These are phyloP conservation scores for Terebella lapidaria DNA, from an alignment of 2,888 invertebrate genomes.

Conservation along the genomic window DNA sequence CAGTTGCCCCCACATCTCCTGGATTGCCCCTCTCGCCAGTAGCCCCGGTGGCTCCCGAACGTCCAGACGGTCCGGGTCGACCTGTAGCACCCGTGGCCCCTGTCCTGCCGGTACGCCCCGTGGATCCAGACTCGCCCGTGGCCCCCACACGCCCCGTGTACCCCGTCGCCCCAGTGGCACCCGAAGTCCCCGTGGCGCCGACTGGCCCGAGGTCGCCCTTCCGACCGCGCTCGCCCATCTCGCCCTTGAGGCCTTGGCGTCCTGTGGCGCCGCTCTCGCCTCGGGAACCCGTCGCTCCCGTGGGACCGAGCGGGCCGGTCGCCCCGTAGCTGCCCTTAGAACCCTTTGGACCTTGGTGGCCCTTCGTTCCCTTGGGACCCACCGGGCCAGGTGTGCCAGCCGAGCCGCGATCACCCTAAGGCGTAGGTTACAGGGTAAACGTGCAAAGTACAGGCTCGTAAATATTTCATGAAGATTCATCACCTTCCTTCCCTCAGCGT, in stretches of 20 bases:
- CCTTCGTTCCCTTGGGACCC: slow-evolving; percentile 2
- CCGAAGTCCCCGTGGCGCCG: slow-evolving; percentile 14
- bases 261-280: slow-evolving; percentile 2
- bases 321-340: neutral
- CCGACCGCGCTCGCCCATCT: neutral
- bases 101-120: neutral
- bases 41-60: slow-evolving; percentile 8
- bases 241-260: neutral
- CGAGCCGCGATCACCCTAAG: slow-evolving; percentile 5
- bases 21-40: slow-evolving; percentile 12
- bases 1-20: slow-evolving; percentile 2
- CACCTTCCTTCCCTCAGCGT: too few relatives aligned
- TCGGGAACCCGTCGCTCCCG: slow-evolving; percentile 5
- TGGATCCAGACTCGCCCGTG: neutral
- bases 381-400: slow-evolving; percentile 4
- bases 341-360: neutral
- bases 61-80: slow-evolving; percentile 4
- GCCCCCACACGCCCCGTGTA: neutral
- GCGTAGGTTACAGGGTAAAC: too few relatives aligned
- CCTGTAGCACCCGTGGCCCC: neutral
- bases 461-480: too few relatives aligned
- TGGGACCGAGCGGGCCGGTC: slow-evolving; percentile 1
- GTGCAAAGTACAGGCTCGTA: too few relatives aligned
- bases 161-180: slow-evolving; percentile 1
- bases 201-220: neutral